These are phyloP conservation scores for Coendou prehensilis DNA, from an alignment of 2,797 vertebrate species.

Conservation along the genomic window DNA sequence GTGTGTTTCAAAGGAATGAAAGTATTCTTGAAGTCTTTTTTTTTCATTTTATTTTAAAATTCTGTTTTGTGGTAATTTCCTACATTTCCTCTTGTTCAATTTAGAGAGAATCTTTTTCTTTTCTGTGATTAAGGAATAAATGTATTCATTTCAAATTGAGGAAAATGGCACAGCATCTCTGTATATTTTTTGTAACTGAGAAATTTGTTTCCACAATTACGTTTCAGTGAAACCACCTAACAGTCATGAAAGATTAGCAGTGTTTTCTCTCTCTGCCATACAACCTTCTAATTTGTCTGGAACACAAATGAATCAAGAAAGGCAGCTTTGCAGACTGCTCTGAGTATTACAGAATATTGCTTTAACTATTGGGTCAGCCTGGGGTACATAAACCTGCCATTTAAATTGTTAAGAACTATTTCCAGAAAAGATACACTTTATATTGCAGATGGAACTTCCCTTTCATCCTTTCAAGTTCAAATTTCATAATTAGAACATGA, in stretches of 20 bases:
- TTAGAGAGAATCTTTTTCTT: constrained; percentile 74
- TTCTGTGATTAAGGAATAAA: constrained; percentile 86
- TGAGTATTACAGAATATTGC: constrained; percentile 82
- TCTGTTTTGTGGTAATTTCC: constrained; percentile 66
- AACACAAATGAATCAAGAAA: constrained; percentile 86
- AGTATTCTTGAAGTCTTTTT: constrained; percentile 40
- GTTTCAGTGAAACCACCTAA: constrained; percentile 81
- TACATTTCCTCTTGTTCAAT: constrained; percentile 79
- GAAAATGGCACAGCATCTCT: constrained; percentile 77
- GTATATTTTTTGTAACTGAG: constrained; percentile 70
- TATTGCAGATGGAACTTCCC: constrained; percentile 70
- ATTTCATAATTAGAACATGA: constrained; percentile 88
- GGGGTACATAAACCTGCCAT: constrained; percentile 80
- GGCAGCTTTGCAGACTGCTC: constrained; percentile 83
- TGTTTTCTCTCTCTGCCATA: constrained; percentile 84
- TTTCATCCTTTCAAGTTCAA: constrained; percentile 86
- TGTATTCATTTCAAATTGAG: constrained; percentile 84
- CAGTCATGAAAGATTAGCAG: constrained; percentile 85
- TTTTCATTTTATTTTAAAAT: constrained; percentile 68
- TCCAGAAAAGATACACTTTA: constrained; percentile 77
- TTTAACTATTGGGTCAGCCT: constrained; percentile 85
- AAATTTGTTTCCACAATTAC: constrained; percentile 85
- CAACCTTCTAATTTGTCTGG: constrained; percentile 86
- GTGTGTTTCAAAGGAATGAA: constrained; percentile 36
- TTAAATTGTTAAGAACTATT: constrained; percentile 85